Evolutionary conservation across 1,140 invertebrate species (phyloP), one percentile per base, ranked within the genome.

Genomic region (Lepidurus arcticus): DNA sequence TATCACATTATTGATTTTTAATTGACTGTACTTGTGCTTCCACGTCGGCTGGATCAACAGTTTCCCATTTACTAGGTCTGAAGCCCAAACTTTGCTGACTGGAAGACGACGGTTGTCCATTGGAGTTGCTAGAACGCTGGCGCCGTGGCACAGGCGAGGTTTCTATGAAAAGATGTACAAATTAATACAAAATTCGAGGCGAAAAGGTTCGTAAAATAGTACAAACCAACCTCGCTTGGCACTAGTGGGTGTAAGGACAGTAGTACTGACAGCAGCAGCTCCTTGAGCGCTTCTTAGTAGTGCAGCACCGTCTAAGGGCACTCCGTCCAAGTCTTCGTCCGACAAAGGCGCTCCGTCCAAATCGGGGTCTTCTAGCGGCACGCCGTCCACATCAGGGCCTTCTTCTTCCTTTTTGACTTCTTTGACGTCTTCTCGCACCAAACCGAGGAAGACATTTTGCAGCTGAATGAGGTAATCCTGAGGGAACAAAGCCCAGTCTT

Each of bases 401-500:
- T 80, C 44, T 44, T n/a, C 42, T 45, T 74, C 53, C 42, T 74
- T n/a, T 73, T 34, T 73, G 34, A 53, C 74, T 11, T 79, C 75
- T 73, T 74, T 42, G 76, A 73, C n/a, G 43, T 45, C 21, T 43
- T 44, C 76, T 13, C 42, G 75, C 9, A 76, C 76, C 43, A 74
- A 47, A 9, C 95, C 95, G 11, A 96, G 86, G 83, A 99, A 99
- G 11, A 94, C 89, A 84, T 97, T 96, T 84, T 97, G 94, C 65
- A 98, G 86, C 84, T 91, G 92, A 74, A 94, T 90, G 43, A 99
- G 87, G 85, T 95, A 96, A 80, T 99, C 96, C 81, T 93, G 92
- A 0, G 97, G 94, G 87, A 99, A 99, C 75, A 99, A 91, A 44
- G 94, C 91, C 92, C 96, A 98, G 82, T 99, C 98, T 86, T 98